Evolutionary conservation across 2,888 invertebrate species (phyloP), one percentile per base, ranked within the genome.

Genomic region (Xestobium rufovillosum): DNA sequence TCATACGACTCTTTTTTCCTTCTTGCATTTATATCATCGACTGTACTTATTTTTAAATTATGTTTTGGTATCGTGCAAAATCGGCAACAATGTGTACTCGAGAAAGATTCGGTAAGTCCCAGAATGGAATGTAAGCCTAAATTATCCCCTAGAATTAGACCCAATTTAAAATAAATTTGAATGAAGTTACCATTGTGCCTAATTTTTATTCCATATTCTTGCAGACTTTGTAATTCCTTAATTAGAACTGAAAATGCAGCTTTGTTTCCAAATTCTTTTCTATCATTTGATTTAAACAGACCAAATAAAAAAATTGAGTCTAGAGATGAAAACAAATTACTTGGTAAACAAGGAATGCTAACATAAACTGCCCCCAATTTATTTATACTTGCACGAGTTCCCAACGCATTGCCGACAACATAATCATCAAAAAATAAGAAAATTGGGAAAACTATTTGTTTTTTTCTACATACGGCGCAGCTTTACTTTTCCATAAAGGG

Each of bases 361-460:
- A 39, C 23, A 30, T 39, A 39, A 3, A 39, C 34, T 2, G 34
- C 39, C 4, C 39, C 39, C 36, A 39, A 19, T 31, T 39, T 39
- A 26, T 34, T 34, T 14, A 27, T 19, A 2, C 31, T 31, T 8
- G 39, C 23, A 29, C 26, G 28, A n/a, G 15, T 4, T n/a, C 39
- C 39, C 26, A 39, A 17, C 10, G 31, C 23, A 36, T 39, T 39
- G 4, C 39, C 35, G 4, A 16, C 14, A 27, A 26, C 35, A 30
- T 30, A 25, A 9, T 36, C 39, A 39, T 39, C 36, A 36, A 16
- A 39, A 36, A 31, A n/a, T 11, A 31, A 8, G n/a, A 19, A 19
- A 8, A 19, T 19, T 6, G 23, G 23, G 6, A 19, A 6, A 19
- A 19, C 23, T 19, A 19, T 19, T 19, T 19, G 6, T 8, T 19